Evolutionary conservation across 2,113 vertebrate genomes (phyloP).

Genomic region (Eulacestoma nigropectus): DNA sequence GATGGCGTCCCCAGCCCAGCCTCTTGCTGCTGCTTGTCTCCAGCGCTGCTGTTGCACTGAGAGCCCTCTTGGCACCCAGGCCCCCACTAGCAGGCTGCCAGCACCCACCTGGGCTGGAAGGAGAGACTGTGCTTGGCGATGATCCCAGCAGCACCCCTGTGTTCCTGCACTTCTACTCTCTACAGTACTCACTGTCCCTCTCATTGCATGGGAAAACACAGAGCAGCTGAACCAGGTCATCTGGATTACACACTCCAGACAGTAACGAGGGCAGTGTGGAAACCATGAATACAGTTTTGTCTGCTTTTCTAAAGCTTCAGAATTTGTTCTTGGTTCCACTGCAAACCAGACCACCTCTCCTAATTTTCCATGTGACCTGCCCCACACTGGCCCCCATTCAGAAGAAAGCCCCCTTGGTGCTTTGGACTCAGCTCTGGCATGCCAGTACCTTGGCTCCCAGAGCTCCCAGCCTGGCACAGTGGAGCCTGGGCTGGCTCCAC

Average conservation of each 20-base stretch:
- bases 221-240: neutral
- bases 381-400: no score
- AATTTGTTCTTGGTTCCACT: neutral
- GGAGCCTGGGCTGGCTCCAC: neutral
- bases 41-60: neutral
- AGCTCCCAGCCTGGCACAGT: neutral
- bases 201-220: neutral
- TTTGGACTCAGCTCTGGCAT: fast-evolving
- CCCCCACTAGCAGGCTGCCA: neutral
- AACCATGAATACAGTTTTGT: neutral
- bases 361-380: fast-evolving
- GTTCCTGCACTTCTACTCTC: neutral
- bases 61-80: neutral
- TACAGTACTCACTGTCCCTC: neutral
- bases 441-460: fast-evolving
- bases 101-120: neutral
- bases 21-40: neutral
- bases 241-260: neutral
- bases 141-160: neutral
- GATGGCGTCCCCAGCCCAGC: neutral
- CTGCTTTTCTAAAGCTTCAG: neutral
- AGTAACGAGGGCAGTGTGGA: neutral
- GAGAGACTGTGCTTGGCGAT: neutral
- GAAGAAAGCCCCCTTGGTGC: neutral
- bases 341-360: neutral